These are phyloP conservation scores for Dendrophyllia cribrosa DNA, from an alignment of 64 coral and sea anemone genomes.

Conservation along the genomic window DNA sequence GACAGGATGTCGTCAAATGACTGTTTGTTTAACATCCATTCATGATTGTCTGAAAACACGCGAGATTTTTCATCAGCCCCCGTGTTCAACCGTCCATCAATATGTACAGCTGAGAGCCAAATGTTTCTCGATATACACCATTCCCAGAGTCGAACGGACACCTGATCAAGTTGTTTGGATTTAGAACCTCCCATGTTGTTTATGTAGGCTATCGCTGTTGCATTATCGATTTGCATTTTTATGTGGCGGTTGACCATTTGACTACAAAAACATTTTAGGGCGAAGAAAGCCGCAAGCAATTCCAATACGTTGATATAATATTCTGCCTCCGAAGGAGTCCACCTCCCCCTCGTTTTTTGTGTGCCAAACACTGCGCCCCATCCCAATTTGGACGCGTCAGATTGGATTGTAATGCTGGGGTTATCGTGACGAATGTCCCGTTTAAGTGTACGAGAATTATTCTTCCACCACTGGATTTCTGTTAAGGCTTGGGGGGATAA, in stretches of 20 bases:
- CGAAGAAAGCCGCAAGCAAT: slow-evolving; percentile 47
- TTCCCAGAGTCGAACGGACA: slow-evolving; percentile 60
- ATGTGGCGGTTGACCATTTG: slow-evolving; percentile 34
- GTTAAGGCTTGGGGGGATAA: background rate
- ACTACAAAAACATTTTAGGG: slow-evolving; percentile 21
- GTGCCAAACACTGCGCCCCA: slow-evolving; percentile 46
- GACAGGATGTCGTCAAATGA: slow-evolving; percentile 3
- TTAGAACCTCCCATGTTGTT: slow-evolving; percentile 70
- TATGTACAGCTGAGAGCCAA: slow-evolving; percentile 54
- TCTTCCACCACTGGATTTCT: slow-evolving; percentile 57
- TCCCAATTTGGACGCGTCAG: slow-evolving; percentile 63
- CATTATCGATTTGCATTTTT: slow-evolving; percentile 26
- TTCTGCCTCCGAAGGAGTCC: slow-evolving; percentile 6
- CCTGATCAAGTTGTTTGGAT: slow-evolving; percentile 31
- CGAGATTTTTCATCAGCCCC: slow-evolving; percentile 46
- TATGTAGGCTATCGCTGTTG: slow-evolving; percentile 49
- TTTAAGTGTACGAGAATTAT: slow-evolving; percentile 17
- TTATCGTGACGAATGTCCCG: slow-evolving; percentile 1
- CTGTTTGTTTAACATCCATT: slow-evolving; percentile 29
- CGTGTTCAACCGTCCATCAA: slow-evolving; percentile 36
- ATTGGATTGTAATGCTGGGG: slow-evolving; percentile 6
- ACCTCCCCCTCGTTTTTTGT: background rate
- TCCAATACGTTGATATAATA: slow-evolving; percentile 26
- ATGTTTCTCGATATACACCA: slow-evolving; percentile 61
- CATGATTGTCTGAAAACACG: slow-evolving; percentile 19